These are phyloP conservation scores for Mechanitis mazaeus DNA, from an alignment of 2,888 invertebrate species.

Conservation along the genomic window DNA sequence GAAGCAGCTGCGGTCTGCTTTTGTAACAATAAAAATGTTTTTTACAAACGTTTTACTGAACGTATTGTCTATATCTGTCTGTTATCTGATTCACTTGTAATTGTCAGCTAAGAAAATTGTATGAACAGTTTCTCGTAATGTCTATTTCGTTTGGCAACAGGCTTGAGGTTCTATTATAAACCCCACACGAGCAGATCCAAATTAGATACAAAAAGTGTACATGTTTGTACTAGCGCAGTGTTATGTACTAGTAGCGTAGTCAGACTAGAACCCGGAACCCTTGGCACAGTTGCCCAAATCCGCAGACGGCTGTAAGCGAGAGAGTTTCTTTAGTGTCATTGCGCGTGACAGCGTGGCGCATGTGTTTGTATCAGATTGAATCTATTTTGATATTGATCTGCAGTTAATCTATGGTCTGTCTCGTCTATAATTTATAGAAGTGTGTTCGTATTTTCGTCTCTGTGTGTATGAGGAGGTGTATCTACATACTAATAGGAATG, in stretches of 20 bases:
- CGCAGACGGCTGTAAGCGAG: conserved; percentile 21
- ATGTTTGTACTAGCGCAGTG: not conserved
- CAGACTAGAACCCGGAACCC: conserved; percentile 21
- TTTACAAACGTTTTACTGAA: not conserved
- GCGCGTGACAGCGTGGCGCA: conserved; percentile 23
- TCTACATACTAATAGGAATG: not conserved
- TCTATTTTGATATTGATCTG: conserved; percentile 23
- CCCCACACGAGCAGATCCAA: too few species aligned
- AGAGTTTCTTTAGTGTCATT: conserved; percentile 24
- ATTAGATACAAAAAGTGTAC: not conserved
- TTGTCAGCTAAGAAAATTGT: too few species aligned
- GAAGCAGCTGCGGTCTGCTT: conserved; percentile 45
- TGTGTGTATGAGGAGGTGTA: not conserved
- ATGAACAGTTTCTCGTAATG: too few species aligned
- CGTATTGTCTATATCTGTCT: not conserved
- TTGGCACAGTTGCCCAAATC: conserved; percentile 19
- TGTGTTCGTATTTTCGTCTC: not conserved
- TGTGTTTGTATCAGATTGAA: conserved; percentile 18
- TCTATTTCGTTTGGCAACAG: too few species aligned
- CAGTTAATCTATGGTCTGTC: conserved; percentile 11
- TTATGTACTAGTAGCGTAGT: conserved; percentile 2
- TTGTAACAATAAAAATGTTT: conserved; percentile 17
- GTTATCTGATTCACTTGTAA: too few species aligned
- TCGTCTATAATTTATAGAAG: conserved; percentile 2
- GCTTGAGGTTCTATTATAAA: too few species aligned